Base-by-base conservation (phyloP, 1,140 invertebrate species). In the Eriosoma lanigerum region DNA sequence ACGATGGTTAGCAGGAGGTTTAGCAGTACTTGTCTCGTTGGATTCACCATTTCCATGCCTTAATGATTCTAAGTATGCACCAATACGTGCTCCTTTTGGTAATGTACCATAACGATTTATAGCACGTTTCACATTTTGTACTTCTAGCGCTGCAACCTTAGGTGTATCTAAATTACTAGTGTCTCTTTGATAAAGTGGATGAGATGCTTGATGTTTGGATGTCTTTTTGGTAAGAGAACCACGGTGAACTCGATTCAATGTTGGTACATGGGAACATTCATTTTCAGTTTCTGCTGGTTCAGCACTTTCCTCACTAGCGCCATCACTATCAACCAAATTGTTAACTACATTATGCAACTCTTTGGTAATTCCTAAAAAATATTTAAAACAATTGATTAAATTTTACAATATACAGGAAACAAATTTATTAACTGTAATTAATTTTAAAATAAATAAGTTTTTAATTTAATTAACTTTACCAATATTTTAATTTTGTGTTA, bases 81-180 rank as follows among this genome's bases (percentile, higher is more conserved):
- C 96, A 83, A 98, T 98, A 48, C 96, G 89, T 17, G 95, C 94
- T 66, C 94, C 95, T 87, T 98, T 99, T 0, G 97, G 97, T 81
- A 96, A 85, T 15, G 97, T 98, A 8, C 97, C 97, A 85, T 98
- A 98, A n/a, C 95, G 90, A 87, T 96, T 97, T 80, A 98, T 97
- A 9, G 96, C 96, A 83, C 95, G 91, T 84, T 96, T 94, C 76
- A 98, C 96, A 89, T 98, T 98, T 86, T 97, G 94, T 82, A 97
- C 96, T 87, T 98, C 96, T 81, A 98, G 88, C 19, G 96, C 94
- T 82, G 94, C 94, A 76, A 96, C 93, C 80, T 88, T 88, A 24
- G 93, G 75, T 17, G 75, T 78, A 13, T 78, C 54, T 48, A 60
- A 46, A 26, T 90, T 82, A 90, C 88, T 86, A 46, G 21, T 78